Conservation (phyloP, 2,113 vertebrate genomes). For the Carlito syrichta region DNA sequence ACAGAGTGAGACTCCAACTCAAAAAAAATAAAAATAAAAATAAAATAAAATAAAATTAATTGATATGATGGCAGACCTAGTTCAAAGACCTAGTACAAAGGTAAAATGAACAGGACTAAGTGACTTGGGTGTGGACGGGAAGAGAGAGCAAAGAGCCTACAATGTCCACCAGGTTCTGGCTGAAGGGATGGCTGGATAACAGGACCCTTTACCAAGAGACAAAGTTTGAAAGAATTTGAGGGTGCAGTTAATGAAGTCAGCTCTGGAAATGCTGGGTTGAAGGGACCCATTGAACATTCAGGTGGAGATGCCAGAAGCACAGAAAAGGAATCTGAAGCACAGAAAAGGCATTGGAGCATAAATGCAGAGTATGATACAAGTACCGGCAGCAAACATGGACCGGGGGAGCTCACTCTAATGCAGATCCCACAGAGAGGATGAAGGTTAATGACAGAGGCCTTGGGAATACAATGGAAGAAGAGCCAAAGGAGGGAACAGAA, state of each 20-base stretch:
- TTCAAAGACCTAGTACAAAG: neutral
- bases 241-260: neutral
- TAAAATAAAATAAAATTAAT: too few species aligned
- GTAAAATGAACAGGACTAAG: neutral
- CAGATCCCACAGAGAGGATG: neutral
- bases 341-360: neutral
- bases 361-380: fast-evolving
- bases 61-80: too few species aligned
- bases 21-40: too few species aligned
- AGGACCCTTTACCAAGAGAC: neutral
- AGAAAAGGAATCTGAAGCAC: neutral
- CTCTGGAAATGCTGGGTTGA: neutral
- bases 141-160: neutral
- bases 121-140: neutral
- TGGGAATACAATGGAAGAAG: neutral
- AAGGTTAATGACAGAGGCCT: neutral
- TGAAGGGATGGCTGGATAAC: neutral
- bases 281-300: neutral
- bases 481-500: neutral
- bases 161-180: neutral
- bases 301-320: neutral
- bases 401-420: neutral
- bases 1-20: too few species aligned
- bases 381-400: neutral
- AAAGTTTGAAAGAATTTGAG: neutral